Base-by-base conservation (phyloP, 2,888 invertebrate genomes). In the Asteroscopus sphinx region DNA sequence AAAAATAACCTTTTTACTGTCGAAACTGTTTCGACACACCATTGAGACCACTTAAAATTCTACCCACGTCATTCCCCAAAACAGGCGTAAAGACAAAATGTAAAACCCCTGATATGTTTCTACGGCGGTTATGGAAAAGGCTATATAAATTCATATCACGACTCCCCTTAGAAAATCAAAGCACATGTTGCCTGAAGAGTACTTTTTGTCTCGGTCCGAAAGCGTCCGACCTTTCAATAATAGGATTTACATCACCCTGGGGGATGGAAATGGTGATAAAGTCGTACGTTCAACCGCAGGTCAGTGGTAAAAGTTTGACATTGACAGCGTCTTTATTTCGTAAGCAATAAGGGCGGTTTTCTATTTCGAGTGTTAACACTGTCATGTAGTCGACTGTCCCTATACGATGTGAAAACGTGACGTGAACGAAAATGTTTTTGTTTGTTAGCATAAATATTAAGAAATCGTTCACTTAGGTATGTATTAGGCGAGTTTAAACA, bases 61-160 rank as follows among this genome's bases (percentile, higher is more conserved):
- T 11, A 9, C 25, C 17, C 70, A 48, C 65, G 47, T 3, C 26
- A 2, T 16, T 2, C 6, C 35, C 32, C 3, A 33, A 47, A 45
- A 39, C 7, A 46, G 35, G 25, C 41, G 13, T 13, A 44, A 68
- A 45, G 32, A 37, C 51, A 45, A 57, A 63, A 51, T 47, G 51
- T 33, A 40, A 56, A 53, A 61, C 11, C 17, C 37, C 32, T 30
- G 39, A 44, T 42, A 51, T 44, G 40, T 51, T 32, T 30, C 15
- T 46, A 39, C 3, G 37, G 12, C 0, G 26, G 49, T 45, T 47
- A 48, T 60, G 44, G 67, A 62, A 67, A 41, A 40, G 36, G 41
- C 36, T 42, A 45, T 58, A 55, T 54, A 45, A 52, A 68, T 74
- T 73, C 63, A 63, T 63, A 32, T 56, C 71, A 68, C 56, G 73